Evolutionary conservation across 2,888 invertebrate species (phyloP).

Genomic region (Brachyopa scutellaris): DNA sequence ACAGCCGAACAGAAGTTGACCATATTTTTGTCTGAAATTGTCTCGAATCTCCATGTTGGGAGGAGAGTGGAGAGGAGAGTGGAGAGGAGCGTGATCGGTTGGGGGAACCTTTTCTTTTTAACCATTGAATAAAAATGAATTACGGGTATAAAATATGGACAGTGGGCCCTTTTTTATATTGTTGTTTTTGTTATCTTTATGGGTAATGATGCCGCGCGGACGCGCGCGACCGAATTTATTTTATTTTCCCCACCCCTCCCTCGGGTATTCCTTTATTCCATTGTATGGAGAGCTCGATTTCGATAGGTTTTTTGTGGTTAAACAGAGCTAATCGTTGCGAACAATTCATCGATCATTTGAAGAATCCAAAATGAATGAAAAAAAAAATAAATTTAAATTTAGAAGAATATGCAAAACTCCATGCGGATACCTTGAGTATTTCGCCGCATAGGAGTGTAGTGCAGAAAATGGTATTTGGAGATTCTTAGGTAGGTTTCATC

Average conservation of each 20-base stretch:
- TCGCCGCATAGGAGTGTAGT: no score
- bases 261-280: neutral
- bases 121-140: slow-evolving; percentile 59
- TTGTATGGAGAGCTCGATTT: slow-evolving; percentile 17
- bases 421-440: no score
- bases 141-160: slow-evolving; percentile 4
- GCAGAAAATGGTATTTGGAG: no score
- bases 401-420: no score
- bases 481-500: no score
- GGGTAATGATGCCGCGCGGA: slow-evolving; percentile 40
- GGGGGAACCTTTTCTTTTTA: slow-evolving; percentile 30
- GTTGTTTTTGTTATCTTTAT: neutral
- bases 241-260: no score
- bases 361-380: neutral
- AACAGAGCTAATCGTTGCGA: slow-evolving; percentile 1
- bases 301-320: neutral
- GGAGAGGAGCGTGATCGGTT: slow-evolving; percentile 10
- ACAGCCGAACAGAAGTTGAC: slow-evolving; percentile 11
- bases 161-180: slow-evolving; percentile 3
- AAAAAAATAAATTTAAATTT: neutral
- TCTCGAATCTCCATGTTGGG: neutral
- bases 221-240: neutral
- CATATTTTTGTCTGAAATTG: slow-evolving; percentile 31
- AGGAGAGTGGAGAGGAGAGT: neutral
- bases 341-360: slow-evolving; percentile 32